Evolutionary conservation across 2,113 vertebrate species (phyloP), one percentile per base, ranked within the genome.

Genomic region (Tyto alba): DNA sequence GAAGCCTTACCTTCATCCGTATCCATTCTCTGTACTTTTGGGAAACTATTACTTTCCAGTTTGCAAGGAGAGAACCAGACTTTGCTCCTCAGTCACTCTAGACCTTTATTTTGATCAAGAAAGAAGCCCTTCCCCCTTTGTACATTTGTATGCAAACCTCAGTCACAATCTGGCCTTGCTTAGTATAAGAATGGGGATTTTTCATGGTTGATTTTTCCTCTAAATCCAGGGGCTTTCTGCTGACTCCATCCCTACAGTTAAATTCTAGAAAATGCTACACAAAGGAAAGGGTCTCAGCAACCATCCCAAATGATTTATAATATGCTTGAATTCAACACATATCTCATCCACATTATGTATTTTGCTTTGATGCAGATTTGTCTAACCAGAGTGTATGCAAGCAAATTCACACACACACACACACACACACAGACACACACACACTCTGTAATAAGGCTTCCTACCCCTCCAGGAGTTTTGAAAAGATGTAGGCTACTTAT

Each of bases 401-500:
- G 55, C 16, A 90, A 66, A 93, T 62, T 68, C 50, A 38, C 40
- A 18, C 63, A 30, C 13, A 27, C 53, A n/a, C 41, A 13, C 55
- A 32, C 63, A 30, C 13, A 27, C 53, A n/a, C 41, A 13, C 55
- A 32, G n/a, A n/a, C n/a, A n/a, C 13, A 26, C 27, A 5, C 47
- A 13, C 10, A 59, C 43, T 7, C 19, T 17, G n/a, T 11, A 64
- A 59, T 48, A 34, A 78, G 48, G 27, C 74, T 73, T 71, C n/a
- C 34, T 32, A 17, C 48, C n/a, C 74, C 71, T 94, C 56, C 89
- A 83, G 71, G 71, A 95, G 27, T 30, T 89, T 41, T 40, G 78
- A 43, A 79, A 76, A 79, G 34, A 74, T 78, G 57, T 64, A 59
- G 53, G 29, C 41, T 91, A 16, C 74, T 94, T 95, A 89, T 80